A percentile compares a stretch with the other conserved stretches of the same genome.
These are phyloP conservation scores for Herpailurus yagouaroundi DNA, from an alignment of 2,113 vertebrate species.

Conservation along the genomic window DNA sequence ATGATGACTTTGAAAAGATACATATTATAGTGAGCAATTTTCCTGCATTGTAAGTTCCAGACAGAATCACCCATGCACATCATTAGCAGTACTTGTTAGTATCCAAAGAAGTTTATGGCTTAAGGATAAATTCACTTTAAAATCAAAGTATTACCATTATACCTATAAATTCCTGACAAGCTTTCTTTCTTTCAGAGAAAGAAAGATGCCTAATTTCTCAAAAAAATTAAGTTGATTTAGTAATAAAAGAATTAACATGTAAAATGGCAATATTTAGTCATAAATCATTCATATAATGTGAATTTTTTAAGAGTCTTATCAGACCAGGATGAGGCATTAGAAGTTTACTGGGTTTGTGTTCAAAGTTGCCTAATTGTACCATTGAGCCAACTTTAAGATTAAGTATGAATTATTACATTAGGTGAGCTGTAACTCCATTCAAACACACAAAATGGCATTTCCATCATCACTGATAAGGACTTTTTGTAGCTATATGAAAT, in stretches of 20 bases:
- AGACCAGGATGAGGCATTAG: neutral
- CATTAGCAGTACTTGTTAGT: neutral
- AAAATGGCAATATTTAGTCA: conserved; percentile 31
- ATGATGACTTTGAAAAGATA: neutral
- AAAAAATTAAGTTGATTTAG: neutral
- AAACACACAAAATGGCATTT: conserved; percentile 40
- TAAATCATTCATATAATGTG: neutral
- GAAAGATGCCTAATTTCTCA: neutral
- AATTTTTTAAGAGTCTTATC: conserved; percentile 17
- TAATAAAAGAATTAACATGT: conserved; percentile 11
- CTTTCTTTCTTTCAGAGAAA: neutral
- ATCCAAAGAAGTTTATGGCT: neutral
- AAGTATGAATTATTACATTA: neutral
- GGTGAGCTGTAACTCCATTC: neutral
- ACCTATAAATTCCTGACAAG: neutral
- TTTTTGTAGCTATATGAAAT: neutral
- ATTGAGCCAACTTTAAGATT: neutral
- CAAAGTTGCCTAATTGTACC: neutral
- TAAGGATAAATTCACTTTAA: neutral
- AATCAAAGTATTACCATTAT: neutral
- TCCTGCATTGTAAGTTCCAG: neutral
- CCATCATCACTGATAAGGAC: neutral
- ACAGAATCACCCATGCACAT: neutral
- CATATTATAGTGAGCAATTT: neutral
- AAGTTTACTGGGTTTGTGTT: neutral